Conservation (phyloP, 2,888 invertebrate genomes). For the Coleophora flavipennella region DNA sequence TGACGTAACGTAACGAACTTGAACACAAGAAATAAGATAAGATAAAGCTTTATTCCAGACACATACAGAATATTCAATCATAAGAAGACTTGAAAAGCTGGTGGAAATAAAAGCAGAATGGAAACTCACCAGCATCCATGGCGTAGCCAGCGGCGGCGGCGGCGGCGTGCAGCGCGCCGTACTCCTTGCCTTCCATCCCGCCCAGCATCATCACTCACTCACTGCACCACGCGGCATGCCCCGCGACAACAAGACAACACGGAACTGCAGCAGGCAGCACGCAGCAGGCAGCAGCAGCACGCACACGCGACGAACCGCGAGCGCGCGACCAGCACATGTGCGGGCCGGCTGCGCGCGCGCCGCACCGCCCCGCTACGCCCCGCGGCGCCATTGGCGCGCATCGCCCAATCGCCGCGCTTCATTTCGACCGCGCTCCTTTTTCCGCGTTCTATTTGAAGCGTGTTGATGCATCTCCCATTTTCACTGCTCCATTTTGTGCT, state of each 20-base stretch:
- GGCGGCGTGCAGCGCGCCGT: conserved; percentile 64
- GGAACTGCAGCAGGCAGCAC: background rate
- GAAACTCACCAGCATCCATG: conserved; percentile 50
- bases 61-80: no score
- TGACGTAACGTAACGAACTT: no score
- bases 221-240: conserved; percentile 23
- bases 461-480: conserved; percentile 46
- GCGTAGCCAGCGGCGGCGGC: conserved; percentile 56
- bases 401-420: conserved; percentile 66
- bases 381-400: conserved; percentile 56
- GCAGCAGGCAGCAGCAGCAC: conserved; percentile 17
- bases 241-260: conserved; percentile 11
- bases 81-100: background rate
- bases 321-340: conserved; percentile 22
- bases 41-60: no score
- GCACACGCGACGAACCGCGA: conserved; percentile 35
- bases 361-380: conserved; percentile 48
- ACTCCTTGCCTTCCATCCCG: conserved; percentile 67
- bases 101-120: background rate
- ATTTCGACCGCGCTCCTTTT: conserved; percentile 66
- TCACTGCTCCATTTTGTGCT: conserved; percentile 19
- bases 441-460: conserved; percentile 68
- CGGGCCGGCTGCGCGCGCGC: conserved; percentile 25
- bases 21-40: no score
- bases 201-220: conserved; percentile 55